A percentile compares a stretch with the other conserved stretches of the same genome.
phyloP scores from a whole-genome alignment of 2,888 invertebrate genomes.

The Tanypteryx hageni region DNA sequence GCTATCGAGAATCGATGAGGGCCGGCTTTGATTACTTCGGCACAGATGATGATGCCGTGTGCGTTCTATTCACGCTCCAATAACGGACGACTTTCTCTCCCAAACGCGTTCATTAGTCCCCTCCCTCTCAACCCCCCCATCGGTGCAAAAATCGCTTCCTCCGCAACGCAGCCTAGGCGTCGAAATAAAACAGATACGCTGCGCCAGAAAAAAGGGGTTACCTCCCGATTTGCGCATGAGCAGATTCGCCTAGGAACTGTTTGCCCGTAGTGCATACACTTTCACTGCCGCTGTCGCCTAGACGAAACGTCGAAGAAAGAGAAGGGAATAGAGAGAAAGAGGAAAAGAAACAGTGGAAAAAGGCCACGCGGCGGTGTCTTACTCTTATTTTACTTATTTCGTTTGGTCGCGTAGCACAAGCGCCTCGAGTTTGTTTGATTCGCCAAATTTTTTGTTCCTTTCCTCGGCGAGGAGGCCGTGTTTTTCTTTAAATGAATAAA shows the following conservation, averaged over 20 bases:
- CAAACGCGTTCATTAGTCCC: not conserved
- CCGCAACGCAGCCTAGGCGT: not conserved
- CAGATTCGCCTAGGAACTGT: not conserved
- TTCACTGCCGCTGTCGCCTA: constrained; percentile 5
- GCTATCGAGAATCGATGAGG: constrained; percentile 13
- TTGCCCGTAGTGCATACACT: not conserved
- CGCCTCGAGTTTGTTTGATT: too few relatives aligned
- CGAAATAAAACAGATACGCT: constrained; percentile 24
- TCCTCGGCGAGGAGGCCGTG: too few relatives aligned
- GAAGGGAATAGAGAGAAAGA: not conserved
- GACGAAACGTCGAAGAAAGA: not conserved
- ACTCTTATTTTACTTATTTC: too few relatives aligned
- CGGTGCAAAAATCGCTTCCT: constrained; percentile 14
- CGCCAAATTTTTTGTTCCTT: too few relatives aligned
- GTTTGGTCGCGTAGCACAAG: too few relatives aligned
- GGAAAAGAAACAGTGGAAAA: too few relatives aligned
- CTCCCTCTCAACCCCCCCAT: not conserved
- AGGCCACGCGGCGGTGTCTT: too few relatives aligned
- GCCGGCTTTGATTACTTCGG: not conserved
- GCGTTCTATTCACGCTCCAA: not conserved
- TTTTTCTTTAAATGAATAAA: too few relatives aligned
- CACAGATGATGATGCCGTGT: not conserved
- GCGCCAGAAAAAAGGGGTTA: constrained; percentile 1
- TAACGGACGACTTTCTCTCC: not conserved
- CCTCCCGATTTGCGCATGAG: not conserved